Evolutionary conservation across 2,797 vertebrate species (phyloP).

Genomic region (Melanotaenia pygmaea): DNA sequence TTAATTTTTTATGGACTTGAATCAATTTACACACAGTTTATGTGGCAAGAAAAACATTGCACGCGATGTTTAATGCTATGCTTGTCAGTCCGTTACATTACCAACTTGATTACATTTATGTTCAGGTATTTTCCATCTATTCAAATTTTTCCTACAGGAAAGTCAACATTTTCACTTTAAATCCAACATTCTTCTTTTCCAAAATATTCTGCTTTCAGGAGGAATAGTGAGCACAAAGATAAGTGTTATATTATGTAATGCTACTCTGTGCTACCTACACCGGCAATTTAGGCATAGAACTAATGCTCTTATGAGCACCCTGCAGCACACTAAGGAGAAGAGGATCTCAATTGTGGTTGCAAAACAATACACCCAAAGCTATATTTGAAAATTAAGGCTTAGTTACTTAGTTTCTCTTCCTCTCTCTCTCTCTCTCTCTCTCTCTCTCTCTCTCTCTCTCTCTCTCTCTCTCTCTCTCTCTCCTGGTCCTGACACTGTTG

Average conservation of each 20-base stretch:
- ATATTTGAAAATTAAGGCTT: slow-evolving; percentile 9
- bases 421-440: not conserved
- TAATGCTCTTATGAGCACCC: slow-evolving; percentile 27
- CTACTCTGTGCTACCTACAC: slow-evolving; percentile 52
- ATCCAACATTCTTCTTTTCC: not conserved
- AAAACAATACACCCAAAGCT: slow-evolving; percentile 21
- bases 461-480: not conserved
- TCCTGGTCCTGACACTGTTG: not conserved
- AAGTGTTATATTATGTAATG: slow-evolving; percentile 48
- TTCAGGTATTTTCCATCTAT: not conserved
- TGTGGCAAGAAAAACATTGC: not conserved
- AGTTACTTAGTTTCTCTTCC: not conserved
- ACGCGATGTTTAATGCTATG: not conserved
- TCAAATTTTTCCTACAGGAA: not conserved
- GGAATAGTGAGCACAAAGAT: slow-evolving; percentile 1
- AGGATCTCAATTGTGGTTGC: not conserved
- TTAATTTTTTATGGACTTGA: too few relatives aligned
- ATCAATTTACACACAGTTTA: not conserved
- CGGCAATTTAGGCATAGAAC: slow-evolving; percentile 30
- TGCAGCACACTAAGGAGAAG: slow-evolving; percentile 27
- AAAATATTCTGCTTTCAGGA: slow-evolving; percentile 7
- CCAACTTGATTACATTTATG: not conserved
- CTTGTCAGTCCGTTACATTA: not conserved
- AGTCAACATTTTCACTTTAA: slow-evolving; percentile 8
- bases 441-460: too few relatives aligned